A percentile compares a stretch with the other conserved stretches of the same genome.
phyloP scores from a whole-genome alignment of 2,113 vertebrate genomes.

The Eretmochelys imbricata region DNA sequence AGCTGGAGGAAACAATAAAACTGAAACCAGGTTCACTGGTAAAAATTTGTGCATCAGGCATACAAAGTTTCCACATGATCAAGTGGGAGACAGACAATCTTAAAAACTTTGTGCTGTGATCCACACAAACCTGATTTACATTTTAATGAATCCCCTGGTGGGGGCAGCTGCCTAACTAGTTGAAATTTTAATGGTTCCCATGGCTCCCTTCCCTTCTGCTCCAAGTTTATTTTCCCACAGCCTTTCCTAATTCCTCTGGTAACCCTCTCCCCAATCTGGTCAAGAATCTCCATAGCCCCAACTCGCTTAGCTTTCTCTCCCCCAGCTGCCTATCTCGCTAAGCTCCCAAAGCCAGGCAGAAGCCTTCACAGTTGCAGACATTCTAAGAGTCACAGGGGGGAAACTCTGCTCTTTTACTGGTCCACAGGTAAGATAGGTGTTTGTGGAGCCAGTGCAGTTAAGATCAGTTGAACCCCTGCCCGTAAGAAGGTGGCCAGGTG shows the following conservation, averaged over 20 bases:
- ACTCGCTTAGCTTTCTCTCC: not conserved
- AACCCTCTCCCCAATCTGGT: not conserved
- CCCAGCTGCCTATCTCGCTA: not conserved
- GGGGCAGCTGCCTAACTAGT: not conserved
- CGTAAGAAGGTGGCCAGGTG: not conserved
- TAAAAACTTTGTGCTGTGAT: slow-evolving; percentile 10
- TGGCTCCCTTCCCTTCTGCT: slow-evolving; percentile 6
- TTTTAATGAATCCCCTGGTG: not conserved
- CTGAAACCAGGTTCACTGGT: not conserved
- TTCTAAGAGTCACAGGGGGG: not conserved
- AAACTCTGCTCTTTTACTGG: not conserved
- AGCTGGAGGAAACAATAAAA: not conserved
- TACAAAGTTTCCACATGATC: slow-evolving; percentile 7
- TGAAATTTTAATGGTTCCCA: slow-evolving; percentile 34
- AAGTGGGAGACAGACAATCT: slow-evolving; percentile 10
- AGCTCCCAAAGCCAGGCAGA: not conserved
- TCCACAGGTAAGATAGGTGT: not conserved
- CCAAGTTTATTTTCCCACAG: not conserved
- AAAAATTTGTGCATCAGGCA: not conserved
- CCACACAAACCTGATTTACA: slow-evolving; percentile 30
- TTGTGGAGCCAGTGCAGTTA: not conserved
- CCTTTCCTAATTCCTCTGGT: not conserved
- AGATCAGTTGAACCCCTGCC: not conserved
- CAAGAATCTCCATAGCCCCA: not conserved
- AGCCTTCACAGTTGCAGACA: not conserved